Evolutionary conservation across 2,797 vertebrate species (phyloP), one percentile per base, ranked within the genome.

Genomic region (Sebastes baramenuke): DNA sequence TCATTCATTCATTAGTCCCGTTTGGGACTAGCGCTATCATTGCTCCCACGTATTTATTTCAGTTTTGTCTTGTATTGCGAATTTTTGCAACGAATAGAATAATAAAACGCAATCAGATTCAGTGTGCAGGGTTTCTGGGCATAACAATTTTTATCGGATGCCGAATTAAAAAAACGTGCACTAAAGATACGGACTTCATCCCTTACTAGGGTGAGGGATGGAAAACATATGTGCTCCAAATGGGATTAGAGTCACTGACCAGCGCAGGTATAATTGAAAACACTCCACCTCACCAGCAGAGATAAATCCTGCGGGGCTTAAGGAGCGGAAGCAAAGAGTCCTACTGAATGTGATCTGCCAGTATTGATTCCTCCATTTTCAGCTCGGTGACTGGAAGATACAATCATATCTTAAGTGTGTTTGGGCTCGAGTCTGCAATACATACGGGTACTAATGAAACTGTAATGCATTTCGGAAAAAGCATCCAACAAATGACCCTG

Each of bases 351-450:
- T 61, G n/a, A 65, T 46, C 18, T 36, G 29, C 32, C 49, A 3
- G 2, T 77, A 75, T 59, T 32, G 72, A 69, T 67, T 58, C 25
- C 61, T 75, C 49, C 34, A 70, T 67, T 56, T 36, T n/a, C 11
- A 67, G 68, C 42, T 70, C 6, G 3, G 36, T 34, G 34, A 60
- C 13, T 27, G 9, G 1, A 34, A 58, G 42, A 58, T 42, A 36
- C 8, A 42, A 27, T 65, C 20, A 16, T 36, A 42, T 56, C 32
- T 56, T 34, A 60, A 42, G 42, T 65, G 64, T 22, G 27, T 38
- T 72, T 71, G 34, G 42, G 66, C 13, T 75, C 6, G 2, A n/a
- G 66, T 64, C 13, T 71, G 32, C 5, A 60, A 49, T 30, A 69
- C 3, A 72, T 60, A 24, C 1, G 14, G 4, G 10, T n/a, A 36